These are phyloP conservation scores for Patiria pectinifera DNA, from an alignment of 53 echinoderm and acorn worm species.

Conservation along the genomic window DNA sequence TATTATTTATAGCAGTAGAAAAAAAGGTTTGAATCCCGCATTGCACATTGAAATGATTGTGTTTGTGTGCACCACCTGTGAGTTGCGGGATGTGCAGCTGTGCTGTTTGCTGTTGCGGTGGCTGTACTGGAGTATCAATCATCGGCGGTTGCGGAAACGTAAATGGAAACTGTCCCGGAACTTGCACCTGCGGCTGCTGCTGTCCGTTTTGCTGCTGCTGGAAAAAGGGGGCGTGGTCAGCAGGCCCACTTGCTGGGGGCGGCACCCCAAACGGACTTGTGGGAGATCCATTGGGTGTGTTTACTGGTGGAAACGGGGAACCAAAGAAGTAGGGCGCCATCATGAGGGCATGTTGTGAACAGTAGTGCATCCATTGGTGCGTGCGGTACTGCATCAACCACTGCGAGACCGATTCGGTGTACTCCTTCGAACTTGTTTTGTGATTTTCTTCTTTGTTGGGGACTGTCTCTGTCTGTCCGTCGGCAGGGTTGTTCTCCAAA, in stretches of 20 bases:
- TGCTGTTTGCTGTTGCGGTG: conserved; percentile 13
- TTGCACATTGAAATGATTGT: too few species aligned
- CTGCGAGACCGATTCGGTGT: conserved; percentile 73
- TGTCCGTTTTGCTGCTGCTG: conserved; percentile 17
- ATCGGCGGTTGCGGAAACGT: not conserved
- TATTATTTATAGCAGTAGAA: too few species aligned
- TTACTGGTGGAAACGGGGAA: conserved; percentile 15
- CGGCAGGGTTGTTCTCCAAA: not conserved
- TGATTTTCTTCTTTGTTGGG: conserved; percentile 9
- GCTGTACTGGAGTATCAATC: not conserved
- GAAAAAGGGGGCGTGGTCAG: conserved; percentile 13
- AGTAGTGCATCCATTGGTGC: conserved; percentile 68
- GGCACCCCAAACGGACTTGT: not conserved
- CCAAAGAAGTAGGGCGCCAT: conserved; percentile 69
- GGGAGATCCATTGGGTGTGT: not conserved
- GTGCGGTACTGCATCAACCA: conserved; percentile 80
- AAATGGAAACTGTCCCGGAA: conserved; percentile 39
- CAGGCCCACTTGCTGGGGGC: conserved; percentile 28
- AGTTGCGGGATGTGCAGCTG: conserved; percentile 53
- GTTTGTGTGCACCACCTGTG: conserved; percentile 1
- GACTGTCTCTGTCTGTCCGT: not conserved
- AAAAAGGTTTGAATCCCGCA: too few species aligned
- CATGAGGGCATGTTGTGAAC: conserved; percentile 60
- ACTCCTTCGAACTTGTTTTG: conserved; percentile 66
- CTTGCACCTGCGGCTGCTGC: conserved; percentile 1